phyloP scores from a whole-genome alignment of 2,888 invertebrate species.

The Spodoptera picta region DNA sequence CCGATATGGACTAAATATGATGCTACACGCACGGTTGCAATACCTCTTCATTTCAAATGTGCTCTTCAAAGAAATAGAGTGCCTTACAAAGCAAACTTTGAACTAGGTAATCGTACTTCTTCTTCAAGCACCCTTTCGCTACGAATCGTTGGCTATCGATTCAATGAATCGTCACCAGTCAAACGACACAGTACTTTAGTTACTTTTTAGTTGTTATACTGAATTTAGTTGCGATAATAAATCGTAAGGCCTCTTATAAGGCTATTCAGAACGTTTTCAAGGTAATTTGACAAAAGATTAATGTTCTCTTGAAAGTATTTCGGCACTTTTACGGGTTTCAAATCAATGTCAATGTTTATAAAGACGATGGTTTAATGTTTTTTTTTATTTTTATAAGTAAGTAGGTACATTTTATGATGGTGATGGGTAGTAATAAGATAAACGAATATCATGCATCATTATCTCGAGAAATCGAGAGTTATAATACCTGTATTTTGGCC shows the following conservation, averaged over 20 bases:
- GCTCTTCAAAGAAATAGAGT: conserved; percentile 3
- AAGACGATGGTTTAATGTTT: too few species aligned
- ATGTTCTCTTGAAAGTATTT: background rate
- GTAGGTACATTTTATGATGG: too few species aligned
- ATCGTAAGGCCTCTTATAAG: background rate
- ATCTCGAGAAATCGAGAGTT: too few species aligned
- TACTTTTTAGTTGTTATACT: conserved; percentile 12
- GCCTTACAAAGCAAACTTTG: conserved; percentile 23
- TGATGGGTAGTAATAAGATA: too few species aligned
- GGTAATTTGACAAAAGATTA: background rate
- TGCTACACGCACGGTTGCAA: background rate
- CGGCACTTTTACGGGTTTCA: background rate
- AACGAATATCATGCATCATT: too few species aligned
- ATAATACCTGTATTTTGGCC: too few species aligned
- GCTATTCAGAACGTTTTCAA: background rate
- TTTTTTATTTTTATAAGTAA: too few species aligned
- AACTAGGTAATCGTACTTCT: conserved; percentile 35
- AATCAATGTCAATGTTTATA: too few species aligned
- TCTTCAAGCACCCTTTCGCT: conserved; percentile 26
- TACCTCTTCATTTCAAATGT: conserved; percentile 1
- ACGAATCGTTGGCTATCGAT: conserved; percentile 19
- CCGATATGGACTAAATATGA: background rate
- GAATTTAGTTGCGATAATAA: conserved; percentile 10
- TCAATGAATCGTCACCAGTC: conserved; percentile 18
- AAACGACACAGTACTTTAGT: conserved; percentile 23